phyloP scores from a whole-genome alignment of 2,113 vertebrate genomes.

The Barnardius zonarius region DNA sequence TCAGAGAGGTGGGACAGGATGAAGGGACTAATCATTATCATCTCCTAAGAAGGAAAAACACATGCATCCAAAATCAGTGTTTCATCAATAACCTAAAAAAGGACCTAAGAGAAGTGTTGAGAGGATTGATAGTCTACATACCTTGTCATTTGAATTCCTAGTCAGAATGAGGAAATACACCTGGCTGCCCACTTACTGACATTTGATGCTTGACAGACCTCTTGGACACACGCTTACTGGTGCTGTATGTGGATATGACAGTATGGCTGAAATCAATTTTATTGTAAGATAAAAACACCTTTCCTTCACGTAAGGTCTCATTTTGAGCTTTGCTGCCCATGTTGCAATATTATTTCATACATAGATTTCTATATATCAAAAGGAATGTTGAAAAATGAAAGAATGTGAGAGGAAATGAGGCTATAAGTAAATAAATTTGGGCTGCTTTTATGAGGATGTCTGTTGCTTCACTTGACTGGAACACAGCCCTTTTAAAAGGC shows the following conservation, averaged over 20 bases:
- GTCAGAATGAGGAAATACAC: not conserved
- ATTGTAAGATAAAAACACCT: not conserved
- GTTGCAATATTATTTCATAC: not conserved
- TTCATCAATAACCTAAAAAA: not conserved
- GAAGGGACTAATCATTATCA: not conserved
- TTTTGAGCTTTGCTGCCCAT: not conserved
- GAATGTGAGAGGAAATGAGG: not conserved
- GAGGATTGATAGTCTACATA: fast-evolving
- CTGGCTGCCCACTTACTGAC: not conserved
- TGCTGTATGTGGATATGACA: not conserved
- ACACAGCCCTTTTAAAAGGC: not conserved
- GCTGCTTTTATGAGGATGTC: not conserved
- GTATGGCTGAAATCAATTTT: not conserved
- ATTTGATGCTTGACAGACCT: not conserved
- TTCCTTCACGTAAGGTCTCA: not conserved
- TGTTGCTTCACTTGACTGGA: not conserved
- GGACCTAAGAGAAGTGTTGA: not conserved
- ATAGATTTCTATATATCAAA: not conserved
- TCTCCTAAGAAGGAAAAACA: not conserved
- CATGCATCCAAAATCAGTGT: not conserved
- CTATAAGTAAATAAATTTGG: not conserved
- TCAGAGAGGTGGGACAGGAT: not conserved
- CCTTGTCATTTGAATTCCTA: not conserved
- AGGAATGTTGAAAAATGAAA: not conserved
- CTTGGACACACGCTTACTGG: not conserved